Evolutionary conservation across 2,888 invertebrate genomes (phyloP), one percentile per base, ranked within the genome.

Genomic region (Apodemia duryi): DNA sequence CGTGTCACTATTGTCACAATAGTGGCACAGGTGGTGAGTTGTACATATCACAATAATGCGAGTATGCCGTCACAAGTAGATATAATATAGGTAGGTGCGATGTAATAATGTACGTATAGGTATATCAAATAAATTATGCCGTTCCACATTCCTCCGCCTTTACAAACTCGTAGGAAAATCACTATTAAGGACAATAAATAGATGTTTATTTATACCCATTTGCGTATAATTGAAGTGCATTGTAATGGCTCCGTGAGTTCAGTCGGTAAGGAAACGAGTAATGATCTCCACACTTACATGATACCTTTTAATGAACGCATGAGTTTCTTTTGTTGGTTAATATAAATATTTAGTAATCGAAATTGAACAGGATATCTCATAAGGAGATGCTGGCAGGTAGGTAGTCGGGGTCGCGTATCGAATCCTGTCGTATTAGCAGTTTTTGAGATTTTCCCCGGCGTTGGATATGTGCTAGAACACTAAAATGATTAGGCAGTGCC

Each of bases 81-180:
- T 29, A 32, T 54, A 29, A 11, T 32, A 54, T 32, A 54, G 1
- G 7, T 29, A 32, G 4, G 32, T 32, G 13, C 11, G 13, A 29
- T 11, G 28, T 32, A 10, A 10, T 29, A 54, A 43, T 38, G 3
- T 43, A 43, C 3, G 11, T 43, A 11, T 43, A 7, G 28, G 29
- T 29, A 29, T 29, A 29, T 28, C 54, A 7, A 54, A 54, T 54
- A 54, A 11, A 54, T 54, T 32, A 54, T 11, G 54, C 11, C 32
- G 54, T 54, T 28, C 54, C 28, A 54, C 54, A 54, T 54, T 54
- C 28, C 32, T 54, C 54, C 32, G 11, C 11, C 29, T 32, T 29
- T 32, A 54, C 29, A 54, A 13, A 57, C 29, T 29, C 13, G 57
- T 32, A 57, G 57, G 57, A 57, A 57, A 57, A 57, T 57, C 11